Evolutionary conservation across 2,888 invertebrate genomes (phyloP).

Genomic region (Glaucopsyche alexis): DNA sequence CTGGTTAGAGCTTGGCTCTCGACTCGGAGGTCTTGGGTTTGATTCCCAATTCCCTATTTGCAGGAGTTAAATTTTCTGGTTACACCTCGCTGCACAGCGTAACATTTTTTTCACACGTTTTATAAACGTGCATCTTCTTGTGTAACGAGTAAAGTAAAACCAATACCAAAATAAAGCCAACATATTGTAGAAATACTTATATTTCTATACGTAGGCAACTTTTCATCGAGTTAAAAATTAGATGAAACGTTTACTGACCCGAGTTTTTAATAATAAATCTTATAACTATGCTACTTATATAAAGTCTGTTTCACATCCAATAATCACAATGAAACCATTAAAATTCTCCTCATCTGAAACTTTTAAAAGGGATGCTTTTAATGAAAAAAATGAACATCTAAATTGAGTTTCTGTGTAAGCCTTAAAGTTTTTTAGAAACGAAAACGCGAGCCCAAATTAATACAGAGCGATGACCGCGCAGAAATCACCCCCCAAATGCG

Average conservation of each 20-base stretch:
- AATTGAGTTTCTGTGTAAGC: slow-evolving; percentile 53
- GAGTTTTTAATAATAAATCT: not conserved
- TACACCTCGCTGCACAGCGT: no score
- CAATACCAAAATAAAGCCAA: no score
- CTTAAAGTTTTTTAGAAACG: slow-evolving; percentile 55
- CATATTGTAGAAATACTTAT: no score
- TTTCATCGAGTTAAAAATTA: no score
- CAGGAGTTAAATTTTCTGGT: no score
- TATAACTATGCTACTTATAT: not conserved
- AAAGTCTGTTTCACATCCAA: not conserved
- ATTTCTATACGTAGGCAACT: no score
- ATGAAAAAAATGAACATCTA: slow-evolving; percentile 42
- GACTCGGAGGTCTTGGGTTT: no score
- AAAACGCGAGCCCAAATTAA: slow-evolving; percentile 58
- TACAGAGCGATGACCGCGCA: slow-evolving; percentile 69
- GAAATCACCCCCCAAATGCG: slow-evolving; percentile 67
- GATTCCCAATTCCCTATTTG: no score
- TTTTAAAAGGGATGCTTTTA: slow-evolving; percentile 8
- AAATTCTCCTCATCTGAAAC: not conserved
- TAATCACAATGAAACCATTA: slow-evolving; percentile 1
- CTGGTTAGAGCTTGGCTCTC: no score
- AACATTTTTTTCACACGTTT: no score
- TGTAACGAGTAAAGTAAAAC: no score
- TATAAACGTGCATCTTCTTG: no score
- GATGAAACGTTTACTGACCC: not conserved